Base-by-base conservation (phyloP, 1,140 invertebrate species). In the Hyles euphorbiae region DNA sequence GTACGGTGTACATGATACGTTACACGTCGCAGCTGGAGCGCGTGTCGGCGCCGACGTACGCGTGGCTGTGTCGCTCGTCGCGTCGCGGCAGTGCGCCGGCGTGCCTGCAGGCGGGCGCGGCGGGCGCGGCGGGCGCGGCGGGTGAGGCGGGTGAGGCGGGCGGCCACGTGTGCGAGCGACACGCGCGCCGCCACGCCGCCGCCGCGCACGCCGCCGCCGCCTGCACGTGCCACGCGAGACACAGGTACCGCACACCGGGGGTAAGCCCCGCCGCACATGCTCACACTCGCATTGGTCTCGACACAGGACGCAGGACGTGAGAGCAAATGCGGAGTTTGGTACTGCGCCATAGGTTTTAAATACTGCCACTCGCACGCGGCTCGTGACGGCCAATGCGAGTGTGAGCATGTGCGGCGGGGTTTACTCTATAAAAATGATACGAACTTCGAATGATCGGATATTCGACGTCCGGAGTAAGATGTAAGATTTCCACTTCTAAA, bases 21-120 rank as follows among this genome's bases (percentile, higher is more conserved):
- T 10, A 40, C 12, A 89, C 11, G 34, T 53, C 10, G 8, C 12
- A 89, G 88, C 80, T 89, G 66, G 84, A 87, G 45, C 80, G 88
- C 4, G 78, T 89, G 50, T 74, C 83, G 8, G 88, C 88, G 5
- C 87, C 88, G 3, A 89, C 88, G 6, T 84, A 88, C 63, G 81
- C 88, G 46, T 89, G 85, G 9, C 4, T 82, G 44, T 72, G 63
- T 4, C 83, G 84, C 0, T 71, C 80, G 32, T 43, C 61, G 34
- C 75, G 82, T 0, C 74, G 78, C n/a, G 61, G 68, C 58, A 76
- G 70, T 34, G 79, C 77, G 63, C 80, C 80, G 34, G 74, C 66
- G 4, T 65, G 67, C 46, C 58, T 65, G 40, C 46, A 61, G 34
- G 51, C 63, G 53, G 49, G 53, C 44, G 49, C 58, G 36, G 47